These are phyloP conservation scores for Troides oblongomaculatus DNA, from an alignment of 2,888 invertebrate species.

Conservation along the genomic window DNA sequence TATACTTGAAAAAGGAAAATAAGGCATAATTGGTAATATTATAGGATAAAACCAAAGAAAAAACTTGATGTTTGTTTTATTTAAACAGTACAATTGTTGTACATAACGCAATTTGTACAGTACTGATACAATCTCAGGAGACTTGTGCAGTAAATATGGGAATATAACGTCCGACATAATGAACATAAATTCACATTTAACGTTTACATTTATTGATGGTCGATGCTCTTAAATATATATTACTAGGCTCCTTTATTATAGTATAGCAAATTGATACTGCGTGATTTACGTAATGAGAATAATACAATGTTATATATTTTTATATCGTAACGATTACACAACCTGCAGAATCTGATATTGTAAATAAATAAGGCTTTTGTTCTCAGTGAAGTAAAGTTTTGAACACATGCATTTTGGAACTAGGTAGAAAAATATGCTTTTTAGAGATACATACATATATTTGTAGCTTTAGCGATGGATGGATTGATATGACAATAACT, in stretches of 20 bases:
- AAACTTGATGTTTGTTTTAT: too few relatives aligned
- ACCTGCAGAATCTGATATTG: not conserved
- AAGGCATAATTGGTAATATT: too few relatives aligned
- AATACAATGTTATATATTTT: not conserved
- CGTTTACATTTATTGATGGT: constrained; percentile 14
- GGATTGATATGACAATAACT: not conserved
- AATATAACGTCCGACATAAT: constrained; percentile 21
- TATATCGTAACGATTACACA: not conserved
- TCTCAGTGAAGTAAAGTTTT: too few relatives aligned
- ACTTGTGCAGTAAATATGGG: constrained; percentile 14
- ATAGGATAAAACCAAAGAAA: too few relatives aligned
- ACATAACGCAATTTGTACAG: not conserved
- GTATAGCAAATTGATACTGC: constrained; percentile 2
- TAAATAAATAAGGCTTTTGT: not conserved
- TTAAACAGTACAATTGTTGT: not conserved
- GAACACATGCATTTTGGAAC: too few relatives aligned
- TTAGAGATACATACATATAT: too few relatives aligned
- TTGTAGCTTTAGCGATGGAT: not conserved
- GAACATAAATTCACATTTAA: constrained; percentile 18
- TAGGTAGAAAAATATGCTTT: too few relatives aligned
- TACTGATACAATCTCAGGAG: constrained; percentile 15
- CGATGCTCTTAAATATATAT: constrained; percentile 1
- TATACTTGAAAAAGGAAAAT: too few relatives aligned
- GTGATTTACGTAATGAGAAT: not conserved
- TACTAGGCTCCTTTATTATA: constrained; percentile 2